Conservation (phyloP, 2,113 vertebrate species). For the Noturus placidus region DNA sequence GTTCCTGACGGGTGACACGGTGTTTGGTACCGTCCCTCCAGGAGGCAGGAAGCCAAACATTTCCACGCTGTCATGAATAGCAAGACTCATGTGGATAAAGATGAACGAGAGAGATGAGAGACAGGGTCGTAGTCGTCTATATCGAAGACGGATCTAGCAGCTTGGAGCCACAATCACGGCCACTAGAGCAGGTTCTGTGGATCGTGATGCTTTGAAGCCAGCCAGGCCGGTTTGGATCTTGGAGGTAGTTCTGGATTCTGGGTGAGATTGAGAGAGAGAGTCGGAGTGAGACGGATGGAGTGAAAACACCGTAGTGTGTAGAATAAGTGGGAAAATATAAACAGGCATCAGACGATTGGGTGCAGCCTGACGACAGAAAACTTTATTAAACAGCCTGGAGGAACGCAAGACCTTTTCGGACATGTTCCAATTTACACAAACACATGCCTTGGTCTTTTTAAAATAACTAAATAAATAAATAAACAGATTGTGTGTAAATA, state of each 20-base stretch:
- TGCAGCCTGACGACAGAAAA: not conserved
- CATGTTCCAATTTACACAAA: constrained; percentile 34
- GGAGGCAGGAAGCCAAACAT: not conserved
- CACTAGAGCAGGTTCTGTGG: not conserved
- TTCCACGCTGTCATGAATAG: not conserved
- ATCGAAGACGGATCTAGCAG: not conserved
- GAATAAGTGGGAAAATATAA: not conserved
- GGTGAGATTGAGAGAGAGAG: not conserved
- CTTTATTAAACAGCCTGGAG: constrained; percentile 14
- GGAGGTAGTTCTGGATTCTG: not conserved
- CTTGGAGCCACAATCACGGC: not conserved
- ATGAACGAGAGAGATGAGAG: not conserved
- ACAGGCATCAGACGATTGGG: not conserved
- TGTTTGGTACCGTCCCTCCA: not conserved
- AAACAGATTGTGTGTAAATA: constrained; percentile 14
- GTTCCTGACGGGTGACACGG: not conserved
- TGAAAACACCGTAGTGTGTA: not conserved
- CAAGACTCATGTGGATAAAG: not conserved
- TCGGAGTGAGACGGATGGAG: not conserved
- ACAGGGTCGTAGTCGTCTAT: not conserved
- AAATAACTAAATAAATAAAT: not conserved
- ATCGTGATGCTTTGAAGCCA: not conserved
- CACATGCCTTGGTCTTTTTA: not conserved
- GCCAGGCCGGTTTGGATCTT: not conserved
- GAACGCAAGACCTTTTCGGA: constrained; percentile 10